phyloP scores from a whole-genome alignment of 2,113 vertebrate genomes.

The Propithecus coquereli region DNA sequence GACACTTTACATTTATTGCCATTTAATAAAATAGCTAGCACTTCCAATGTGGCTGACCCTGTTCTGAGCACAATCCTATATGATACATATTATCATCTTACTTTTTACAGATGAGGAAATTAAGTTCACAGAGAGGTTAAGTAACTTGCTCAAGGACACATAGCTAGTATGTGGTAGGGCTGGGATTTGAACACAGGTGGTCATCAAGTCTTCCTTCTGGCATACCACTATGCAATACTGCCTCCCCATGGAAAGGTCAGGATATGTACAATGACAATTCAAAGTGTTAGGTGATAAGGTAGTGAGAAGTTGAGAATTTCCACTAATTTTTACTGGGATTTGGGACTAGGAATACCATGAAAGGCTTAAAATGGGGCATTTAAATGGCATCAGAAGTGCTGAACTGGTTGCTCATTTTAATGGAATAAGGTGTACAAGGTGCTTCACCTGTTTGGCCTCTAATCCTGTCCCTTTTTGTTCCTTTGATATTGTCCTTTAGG shows the following conservation, averaged over 20 bases:
- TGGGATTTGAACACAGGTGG: neutral
- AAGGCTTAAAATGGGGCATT: neutral
- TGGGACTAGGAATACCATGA: neutral
- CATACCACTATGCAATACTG: neutral
- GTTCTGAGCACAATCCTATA: neutral
- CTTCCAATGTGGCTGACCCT: neutral
- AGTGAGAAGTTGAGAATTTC: neutral
- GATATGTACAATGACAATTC: neutral
- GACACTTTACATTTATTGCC: neutral
- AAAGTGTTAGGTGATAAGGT: neutral
- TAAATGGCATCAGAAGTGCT: neutral
- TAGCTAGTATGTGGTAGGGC: neutral
- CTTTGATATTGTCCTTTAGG: neutral
- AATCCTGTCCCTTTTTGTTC: neutral
- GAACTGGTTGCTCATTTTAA: neutral
- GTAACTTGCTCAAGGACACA: neutral
- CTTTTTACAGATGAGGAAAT: neutral
- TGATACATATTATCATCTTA: neutral
- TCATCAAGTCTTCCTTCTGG: neutral
- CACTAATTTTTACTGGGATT: neutral
- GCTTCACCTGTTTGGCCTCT: neutral
- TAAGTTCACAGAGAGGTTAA: neutral
- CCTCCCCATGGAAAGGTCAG: neutral
- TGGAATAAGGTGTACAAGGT: neutral
- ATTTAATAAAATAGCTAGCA: neutral